Base-by-base conservation (phyloP, 2,888 invertebrate species). In the Cataglyphis albicans region DNA sequence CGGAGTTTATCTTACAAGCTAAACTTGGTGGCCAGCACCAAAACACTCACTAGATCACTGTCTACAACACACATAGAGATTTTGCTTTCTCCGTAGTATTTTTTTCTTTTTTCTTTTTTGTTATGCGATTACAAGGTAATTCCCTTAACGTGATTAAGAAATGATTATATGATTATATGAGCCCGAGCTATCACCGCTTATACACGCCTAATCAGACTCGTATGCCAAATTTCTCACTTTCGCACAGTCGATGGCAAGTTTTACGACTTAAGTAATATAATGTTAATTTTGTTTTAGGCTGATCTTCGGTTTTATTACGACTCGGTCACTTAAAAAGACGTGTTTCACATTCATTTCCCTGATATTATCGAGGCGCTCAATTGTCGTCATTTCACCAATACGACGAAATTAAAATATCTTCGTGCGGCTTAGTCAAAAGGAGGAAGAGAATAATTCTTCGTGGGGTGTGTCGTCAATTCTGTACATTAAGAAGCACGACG, bases 1-100 rank as follows among this genome's bases (percentile, higher is more conserved):
- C 85, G 89, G 92, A 92, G 90, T 90, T 86, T 83, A 35, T 91
- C 91, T 83, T 91, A 91, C 90, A 87, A 92, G 89, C 92, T 93
- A 93, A 93, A 90, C 91, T 93, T 93, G 94, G 92, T 94, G 94
- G 85, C 94, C 94, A 94, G 94, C 94, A 94, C 93, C 94, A 94
- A 93, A 92, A 93, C 93, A 92, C 90, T 93, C 93, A 91, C 91
- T 94, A 93, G 91, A 92, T 92, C 92, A 93, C 92, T 93, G 92
- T 91, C 94, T 94, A 94, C 93, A 92, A 94, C 94, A 94, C 94
- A 94, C 92, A 94, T 94, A 93, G 92, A 92, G 91, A 92, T 92
- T 92, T 86, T 89, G 85, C 84, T 83, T 88, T 84, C 89, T 88
- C 87, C 82, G 76, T 29, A 67, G 73, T 78, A 87, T 80, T 86